Base-by-base conservation (phyloP, 2,113 vertebrate species). In the Brachypteracias leptosomus region DNA sequence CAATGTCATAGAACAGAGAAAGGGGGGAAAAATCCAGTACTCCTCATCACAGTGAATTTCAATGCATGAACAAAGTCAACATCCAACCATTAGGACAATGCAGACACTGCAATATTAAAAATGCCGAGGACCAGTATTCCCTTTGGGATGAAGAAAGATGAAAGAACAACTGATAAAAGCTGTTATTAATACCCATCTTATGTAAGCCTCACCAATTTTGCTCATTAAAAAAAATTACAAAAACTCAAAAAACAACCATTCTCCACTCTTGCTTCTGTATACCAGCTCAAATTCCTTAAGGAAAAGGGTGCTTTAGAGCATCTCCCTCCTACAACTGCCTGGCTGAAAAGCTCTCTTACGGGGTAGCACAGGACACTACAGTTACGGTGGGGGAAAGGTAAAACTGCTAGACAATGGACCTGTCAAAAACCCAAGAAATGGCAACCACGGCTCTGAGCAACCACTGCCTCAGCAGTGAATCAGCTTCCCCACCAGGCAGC, bases 1-100 rank as follows among this genome's bases (percentile, higher is more conserved):
- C 2, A 1, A 19, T 10, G 3, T 51, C 61, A 81, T 1, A 3
- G 7, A 63, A 44, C 0, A 2, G 4, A 17, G 16, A 40, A 73
- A 22, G 13, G 2, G 1, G 3, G 2, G 0, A 1, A 7, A 28
- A 4, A 16, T 2, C 3, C 31, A 51, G 13, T 25, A 66, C 16
- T 71, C 61, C 52, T 71, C 47, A 52, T n/a, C 25, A 51, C 40
- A 24, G 17, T 7, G 13, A 47, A 84, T 84, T 94, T 72, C 35
- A 89, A 72, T 7, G 13, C 3, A 6, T 2, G 61, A 59, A 59
- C 47, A 49, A 82, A 94, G 33, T 88, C 87, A 79, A 55, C 29
- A 76, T 42, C 55, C 65, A 63, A 31, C 52, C 7, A 0, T 52
- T 51, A 67, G 47, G 47, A 57, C 72, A 88, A 75, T 7, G 63